Evolutionary conservation across 2,797 vertebrate species (phyloP).

Genomic region (Xenopus petersii): DNA sequence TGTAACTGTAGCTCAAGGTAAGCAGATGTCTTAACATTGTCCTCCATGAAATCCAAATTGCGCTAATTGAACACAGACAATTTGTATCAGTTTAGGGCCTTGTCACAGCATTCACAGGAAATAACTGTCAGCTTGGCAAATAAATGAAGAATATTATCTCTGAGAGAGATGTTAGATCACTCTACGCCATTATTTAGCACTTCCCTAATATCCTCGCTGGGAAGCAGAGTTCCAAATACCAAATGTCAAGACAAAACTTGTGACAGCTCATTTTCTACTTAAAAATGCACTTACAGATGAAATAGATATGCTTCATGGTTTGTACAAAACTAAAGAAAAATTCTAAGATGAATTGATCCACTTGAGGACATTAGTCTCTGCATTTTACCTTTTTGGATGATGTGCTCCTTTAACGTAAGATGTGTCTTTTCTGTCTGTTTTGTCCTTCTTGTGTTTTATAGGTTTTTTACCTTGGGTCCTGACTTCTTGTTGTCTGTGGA

Average conservation of each 20-base stretch:
- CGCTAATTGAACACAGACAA: not conserved
- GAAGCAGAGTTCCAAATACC: constrained; percentile 20
- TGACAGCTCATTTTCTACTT: constrained; percentile 25
- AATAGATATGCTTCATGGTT: too few relatives aligned
- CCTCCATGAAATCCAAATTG: not conserved
- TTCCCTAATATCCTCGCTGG: constrained; percentile 24
- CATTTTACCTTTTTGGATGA: too few relatives aligned
- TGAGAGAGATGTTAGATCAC: constrained; percentile 16
- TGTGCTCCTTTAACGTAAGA: too few relatives aligned
- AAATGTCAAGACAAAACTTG: constrained; percentile 27
- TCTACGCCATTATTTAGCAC: constrained; percentile 19
- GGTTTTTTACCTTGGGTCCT: too few relatives aligned
- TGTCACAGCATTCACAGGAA: constrained; percentile 10
- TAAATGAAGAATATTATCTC: constrained; percentile 24
- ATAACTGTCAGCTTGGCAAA: constrained; percentile 19
- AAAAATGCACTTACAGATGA: not conserved
- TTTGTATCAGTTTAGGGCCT: constrained; percentile 12
- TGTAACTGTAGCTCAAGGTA: not conserved
- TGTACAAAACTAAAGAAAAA: too few relatives aligned
- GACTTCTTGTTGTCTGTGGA: too few relatives aligned
- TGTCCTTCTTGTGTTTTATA: too few relatives aligned
- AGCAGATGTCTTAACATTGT: constrained; percentile 7
- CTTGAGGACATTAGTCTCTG: too few relatives aligned
- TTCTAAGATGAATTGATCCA: too few relatives aligned
- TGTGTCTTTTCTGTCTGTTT: too few relatives aligned